phyloP scores from a whole-genome alignment of 2,113 vertebrate genomes.

The Myotis lucifugus region DNA sequence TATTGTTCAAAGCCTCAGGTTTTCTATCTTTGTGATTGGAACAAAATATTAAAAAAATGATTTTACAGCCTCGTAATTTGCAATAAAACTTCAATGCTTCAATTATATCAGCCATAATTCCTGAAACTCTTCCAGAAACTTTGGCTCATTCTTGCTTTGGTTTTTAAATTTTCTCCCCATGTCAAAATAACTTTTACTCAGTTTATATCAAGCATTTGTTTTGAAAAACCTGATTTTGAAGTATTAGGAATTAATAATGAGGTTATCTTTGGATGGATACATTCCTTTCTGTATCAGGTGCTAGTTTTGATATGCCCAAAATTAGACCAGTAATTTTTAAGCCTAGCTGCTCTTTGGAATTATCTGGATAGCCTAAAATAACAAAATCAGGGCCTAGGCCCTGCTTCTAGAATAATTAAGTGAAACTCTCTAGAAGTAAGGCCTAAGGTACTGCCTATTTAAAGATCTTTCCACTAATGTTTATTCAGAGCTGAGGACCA shows the following conservation, averaged over 20 bases:
- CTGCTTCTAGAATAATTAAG: background rate
- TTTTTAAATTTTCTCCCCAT: constrained; percentile 23
- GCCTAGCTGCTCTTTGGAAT: background rate
- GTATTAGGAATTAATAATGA: constrained; percentile 14
- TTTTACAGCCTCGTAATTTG: constrained; percentile 16
- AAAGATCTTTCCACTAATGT: background rate
- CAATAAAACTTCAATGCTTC: background rate
- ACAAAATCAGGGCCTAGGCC: background rate
- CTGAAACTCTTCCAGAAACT: background rate
- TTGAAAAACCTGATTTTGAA: background rate
- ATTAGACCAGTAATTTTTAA: background rate
- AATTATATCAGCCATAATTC: background rate
- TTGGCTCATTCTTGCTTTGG: constrained; percentile 12
- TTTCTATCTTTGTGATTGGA: background rate
- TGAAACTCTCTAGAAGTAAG: background rate
- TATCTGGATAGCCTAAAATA: background rate
- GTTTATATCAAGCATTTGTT: constrained; percentile 13
- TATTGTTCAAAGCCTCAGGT: background rate
- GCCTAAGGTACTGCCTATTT: background rate
- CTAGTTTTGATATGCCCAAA: constrained; percentile 22
- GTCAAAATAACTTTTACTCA: background rate
- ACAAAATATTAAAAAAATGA: background rate
- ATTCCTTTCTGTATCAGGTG: background rate
- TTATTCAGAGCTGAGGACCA: background rate
- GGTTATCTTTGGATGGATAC: background rate